A percentile compares a stretch with the other conserved stretches of the same genome.
These are phyloP conservation scores for Nixonia krombeini DNA, from an alignment of 1,140 invertebrate species.

Conservation along the genomic window DNA sequence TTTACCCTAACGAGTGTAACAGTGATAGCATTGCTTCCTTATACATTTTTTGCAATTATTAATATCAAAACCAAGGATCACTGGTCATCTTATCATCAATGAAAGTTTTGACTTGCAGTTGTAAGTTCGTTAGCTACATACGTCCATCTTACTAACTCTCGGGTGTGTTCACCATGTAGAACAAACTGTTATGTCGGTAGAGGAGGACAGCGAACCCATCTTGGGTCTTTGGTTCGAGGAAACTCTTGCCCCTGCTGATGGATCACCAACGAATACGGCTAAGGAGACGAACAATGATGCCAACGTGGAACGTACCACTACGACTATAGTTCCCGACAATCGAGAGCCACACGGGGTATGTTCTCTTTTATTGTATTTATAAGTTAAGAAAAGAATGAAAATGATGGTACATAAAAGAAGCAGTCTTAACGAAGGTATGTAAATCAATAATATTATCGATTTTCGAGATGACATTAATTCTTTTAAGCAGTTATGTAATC, in stretches of 20 bases:
- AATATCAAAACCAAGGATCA: too few species aligned
- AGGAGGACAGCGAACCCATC: conserved; percentile 91
- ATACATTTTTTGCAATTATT: too few species aligned
- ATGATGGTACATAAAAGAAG: neutral
- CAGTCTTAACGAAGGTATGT: too few species aligned
- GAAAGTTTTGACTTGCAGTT: conserved; percentile 25
- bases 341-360: conserved; percentile 89
- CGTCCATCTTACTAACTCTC: conserved; percentile 57
- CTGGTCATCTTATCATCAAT: neutral
- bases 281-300: conserved; percentile 74
- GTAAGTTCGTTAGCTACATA: conserved; percentile 45
- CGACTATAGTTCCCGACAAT: conserved; percentile 86
- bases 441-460: too few species aligned
- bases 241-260: conserved; percentile 85
- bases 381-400: too few species aligned
- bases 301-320: conserved; percentile 64
- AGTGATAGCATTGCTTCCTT: too few species aligned
- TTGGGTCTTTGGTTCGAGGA: conserved; percentile 95
- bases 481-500: too few species aligned
- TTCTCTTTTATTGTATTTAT: conserved; percentile 14
- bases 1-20: too few species aligned
- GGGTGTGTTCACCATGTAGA: conserved; percentile 61
- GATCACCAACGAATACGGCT: conserved; percentile 64
- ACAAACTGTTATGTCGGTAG: conserved; percentile 69
- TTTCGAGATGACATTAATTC: too few species aligned